Percentiles rank a stretch among this genome's conserved stretches.
These are phyloP conservation scores for Nebria salina DNA, from an alignment of 2,888 invertebrate genomes.

Conservation along the genomic window DNA sequence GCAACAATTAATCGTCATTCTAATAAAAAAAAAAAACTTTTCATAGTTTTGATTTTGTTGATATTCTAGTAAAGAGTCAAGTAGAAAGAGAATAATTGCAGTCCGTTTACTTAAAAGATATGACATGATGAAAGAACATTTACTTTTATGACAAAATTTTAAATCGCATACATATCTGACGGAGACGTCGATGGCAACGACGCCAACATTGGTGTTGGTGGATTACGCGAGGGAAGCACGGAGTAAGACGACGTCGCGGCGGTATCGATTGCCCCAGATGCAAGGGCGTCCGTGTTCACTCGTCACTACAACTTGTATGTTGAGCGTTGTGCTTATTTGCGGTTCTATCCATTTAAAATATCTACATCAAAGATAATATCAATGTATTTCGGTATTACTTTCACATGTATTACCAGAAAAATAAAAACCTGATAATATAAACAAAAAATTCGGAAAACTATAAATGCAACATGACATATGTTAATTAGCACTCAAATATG, in stretches of 20 bases:
- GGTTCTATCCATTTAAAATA: conserved; percentile 48
- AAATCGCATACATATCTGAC: conserved; percentile 15
- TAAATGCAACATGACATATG: too few species aligned
- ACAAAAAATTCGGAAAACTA: too few species aligned
- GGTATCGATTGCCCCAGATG: conserved; percentile 75
- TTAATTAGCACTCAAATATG: too few species aligned
- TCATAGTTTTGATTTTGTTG: too few species aligned
- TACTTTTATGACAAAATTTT: conserved; percentile 26
- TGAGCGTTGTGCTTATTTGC: conserved; percentile 45
- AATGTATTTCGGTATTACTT: background rate
- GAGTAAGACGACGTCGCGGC: conserved; percentile 53
- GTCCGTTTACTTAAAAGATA: background rate
- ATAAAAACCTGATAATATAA: too few species aligned
- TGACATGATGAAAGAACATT: background rate
- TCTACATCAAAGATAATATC: conserved; percentile 40
- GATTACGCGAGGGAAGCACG: background rate
- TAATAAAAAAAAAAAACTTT: too few species aligned
- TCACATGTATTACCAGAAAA: too few species aligned
- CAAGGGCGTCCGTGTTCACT: conserved; percentile 61
- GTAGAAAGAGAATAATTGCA: background rate
- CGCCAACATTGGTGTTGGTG: conserved; percentile 13
- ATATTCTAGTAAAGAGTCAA: too few species aligned
- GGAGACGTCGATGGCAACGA: conserved; percentile 15
- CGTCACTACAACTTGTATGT: conserved; percentile 55
- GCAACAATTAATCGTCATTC: too few species aligned